Conservation (phyloP, 2,797 vertebrate species). For the Orestias chungarensis region DNA sequence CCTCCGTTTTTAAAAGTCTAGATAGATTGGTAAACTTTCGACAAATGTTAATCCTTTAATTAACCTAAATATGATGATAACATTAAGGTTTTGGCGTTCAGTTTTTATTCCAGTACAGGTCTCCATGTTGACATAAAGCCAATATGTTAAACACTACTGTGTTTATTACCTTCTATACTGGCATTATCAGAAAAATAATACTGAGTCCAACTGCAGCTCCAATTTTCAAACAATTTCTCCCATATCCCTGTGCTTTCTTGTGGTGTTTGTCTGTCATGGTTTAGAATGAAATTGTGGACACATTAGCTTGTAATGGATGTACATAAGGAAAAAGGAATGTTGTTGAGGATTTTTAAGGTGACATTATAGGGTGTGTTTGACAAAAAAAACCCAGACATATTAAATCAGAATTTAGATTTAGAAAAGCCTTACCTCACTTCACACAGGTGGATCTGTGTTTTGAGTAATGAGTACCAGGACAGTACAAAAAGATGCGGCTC, state of each 20-base stretch:
- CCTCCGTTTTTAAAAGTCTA: no score
- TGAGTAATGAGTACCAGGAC: conserved; percentile 35
- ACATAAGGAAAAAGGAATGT: conserved; percentile 18
- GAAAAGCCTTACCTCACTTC: conserved; percentile 3
- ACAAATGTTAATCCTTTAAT: no score
- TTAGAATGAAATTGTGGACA: conserved; percentile 25
- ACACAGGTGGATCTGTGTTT: conserved; percentile 27
- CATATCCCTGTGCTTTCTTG: conserved; percentile 27
- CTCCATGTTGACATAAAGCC: no score
- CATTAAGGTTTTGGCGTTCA: not conserved
- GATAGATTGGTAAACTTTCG: no score
- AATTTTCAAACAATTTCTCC: conserved; percentile 51
- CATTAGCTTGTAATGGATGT: conserved; percentile 37
- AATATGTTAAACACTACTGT: not conserved
- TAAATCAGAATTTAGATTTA: conserved; percentile 11
- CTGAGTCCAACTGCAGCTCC: conserved; percentile 70
- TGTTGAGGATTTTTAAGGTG: conserved; percentile 30
- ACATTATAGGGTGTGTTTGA: conserved; percentile 18
- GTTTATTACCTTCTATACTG: not conserved
- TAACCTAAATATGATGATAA: no score
- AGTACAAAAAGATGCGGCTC: conserved; percentile 37
- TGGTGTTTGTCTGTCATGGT: conserved; percentile 37
- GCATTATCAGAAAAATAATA: conserved; percentile 19
- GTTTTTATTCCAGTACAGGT: not conserved
- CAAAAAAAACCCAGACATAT: conserved; percentile 37